These are phyloP conservation scores for Anguilla marmorata DNA, from an alignment of 2,797 vertebrate genomes.

Conservation along the genomic window DNA sequence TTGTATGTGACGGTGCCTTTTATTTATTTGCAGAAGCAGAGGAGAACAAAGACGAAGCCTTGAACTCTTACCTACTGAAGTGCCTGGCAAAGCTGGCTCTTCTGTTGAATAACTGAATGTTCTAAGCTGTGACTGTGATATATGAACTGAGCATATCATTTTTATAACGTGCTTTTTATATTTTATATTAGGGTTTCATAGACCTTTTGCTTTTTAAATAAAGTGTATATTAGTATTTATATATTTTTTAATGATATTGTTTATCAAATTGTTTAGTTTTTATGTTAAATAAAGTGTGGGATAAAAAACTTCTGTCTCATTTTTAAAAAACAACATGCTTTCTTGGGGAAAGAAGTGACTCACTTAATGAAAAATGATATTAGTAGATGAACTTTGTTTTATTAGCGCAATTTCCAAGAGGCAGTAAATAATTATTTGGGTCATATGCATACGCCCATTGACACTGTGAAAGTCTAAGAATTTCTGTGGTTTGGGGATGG, in stretches of 20 bases:
- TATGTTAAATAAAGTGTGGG: conserved; percentile 20
- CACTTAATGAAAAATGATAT: too few species aligned
- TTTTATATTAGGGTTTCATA: neutral
- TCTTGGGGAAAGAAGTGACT: too few species aligned
- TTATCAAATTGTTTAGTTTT: neutral
- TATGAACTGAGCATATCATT: neutral
- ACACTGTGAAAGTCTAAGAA: neutral
- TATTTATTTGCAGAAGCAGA: conserved; percentile 67
- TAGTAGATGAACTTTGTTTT: too few species aligned
- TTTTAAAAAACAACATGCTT: neutral
- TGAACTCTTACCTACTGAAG: conserved; percentile 78
- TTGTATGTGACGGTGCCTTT: neutral
- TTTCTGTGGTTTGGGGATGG: neutral
- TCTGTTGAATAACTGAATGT: conserved; percentile 75
- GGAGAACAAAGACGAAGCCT: conserved; percentile 62
- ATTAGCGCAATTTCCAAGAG: too few species aligned
- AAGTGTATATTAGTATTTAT: neutral
- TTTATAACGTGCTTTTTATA: neutral
- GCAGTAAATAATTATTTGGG: too few species aligned
- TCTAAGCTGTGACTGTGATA: neutral
- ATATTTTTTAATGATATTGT: neutral
- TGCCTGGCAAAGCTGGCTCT: conserved; percentile 85
- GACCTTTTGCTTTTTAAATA: neutral
- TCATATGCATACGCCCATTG: too few species aligned
- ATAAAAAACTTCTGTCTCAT: neutral